phyloP scores from a whole-genome alignment of 2,888 invertebrate genomes.

The Lasiommata megera region DNA sequence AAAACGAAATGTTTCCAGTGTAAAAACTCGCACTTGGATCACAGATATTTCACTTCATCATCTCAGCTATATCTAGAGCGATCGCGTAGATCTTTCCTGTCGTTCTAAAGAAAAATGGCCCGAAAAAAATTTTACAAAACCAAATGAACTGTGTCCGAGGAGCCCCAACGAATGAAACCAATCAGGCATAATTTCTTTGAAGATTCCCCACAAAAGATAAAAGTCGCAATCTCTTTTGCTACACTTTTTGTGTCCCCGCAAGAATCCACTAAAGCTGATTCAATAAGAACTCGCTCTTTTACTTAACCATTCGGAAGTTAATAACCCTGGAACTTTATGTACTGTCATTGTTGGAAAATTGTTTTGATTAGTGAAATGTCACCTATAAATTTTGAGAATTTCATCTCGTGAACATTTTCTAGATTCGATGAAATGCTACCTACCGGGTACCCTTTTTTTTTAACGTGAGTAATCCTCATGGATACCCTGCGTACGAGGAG shows the following conservation, averaged over 20 bases:
- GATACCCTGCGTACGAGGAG: no score
- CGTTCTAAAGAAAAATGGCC: constrained; percentile 19
- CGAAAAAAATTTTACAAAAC: constrained; percentile 29
- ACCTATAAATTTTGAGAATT: no score
- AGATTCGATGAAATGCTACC: no score
- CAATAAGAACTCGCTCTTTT: constrained; percentile 33
- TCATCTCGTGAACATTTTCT: no score
- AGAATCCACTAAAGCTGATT: constrained; percentile 32
- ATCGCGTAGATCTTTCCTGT: not conserved
- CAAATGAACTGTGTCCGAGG: constrained; percentile 34
- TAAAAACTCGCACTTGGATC: no score
- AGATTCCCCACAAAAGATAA: constrained; percentile 35
- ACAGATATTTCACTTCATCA: not conserved
- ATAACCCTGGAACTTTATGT: constrained; percentile 18
- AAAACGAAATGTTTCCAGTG: no score
- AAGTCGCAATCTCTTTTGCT: constrained; percentile 37
- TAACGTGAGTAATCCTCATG: no score
- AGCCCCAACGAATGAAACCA: constrained; percentile 38
- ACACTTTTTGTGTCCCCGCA: constrained; percentile 35
- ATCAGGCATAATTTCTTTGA: constrained; percentile 41
- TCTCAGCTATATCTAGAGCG: not conserved
- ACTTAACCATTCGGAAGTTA: constrained; percentile 30
- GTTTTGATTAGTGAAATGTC: not conserved
- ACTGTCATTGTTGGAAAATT: not conserved
- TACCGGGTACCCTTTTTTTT: no score